These are phyloP conservation scores for Oscheius sp. DNA, from an alignment of 2,888 invertebrate species.

Conservation along the genomic window DNA sequence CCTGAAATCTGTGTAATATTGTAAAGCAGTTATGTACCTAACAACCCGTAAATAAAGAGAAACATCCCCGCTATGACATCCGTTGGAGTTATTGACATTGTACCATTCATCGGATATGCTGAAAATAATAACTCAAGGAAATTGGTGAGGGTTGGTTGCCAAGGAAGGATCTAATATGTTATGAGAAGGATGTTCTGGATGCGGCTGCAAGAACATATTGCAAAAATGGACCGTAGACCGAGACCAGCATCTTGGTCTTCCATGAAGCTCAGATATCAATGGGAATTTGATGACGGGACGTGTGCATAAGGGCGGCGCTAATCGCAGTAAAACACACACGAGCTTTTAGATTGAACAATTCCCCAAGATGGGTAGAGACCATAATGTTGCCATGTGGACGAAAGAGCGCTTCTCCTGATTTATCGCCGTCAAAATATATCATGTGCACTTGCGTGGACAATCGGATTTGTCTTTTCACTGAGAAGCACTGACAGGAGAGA, in stretches of 20 bases:
- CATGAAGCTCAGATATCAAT: constrained; percentile 23
- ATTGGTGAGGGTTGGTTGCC: neutral
- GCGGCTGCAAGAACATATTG: too few species aligned
- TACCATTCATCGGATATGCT: constrained; percentile 5
- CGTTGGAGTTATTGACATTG: constrained; percentile 36
- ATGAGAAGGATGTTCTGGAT: too few species aligned
- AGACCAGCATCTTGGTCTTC: neutral
- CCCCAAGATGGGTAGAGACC: constrained; percentile 2
- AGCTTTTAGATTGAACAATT: constrained; percentile 10
- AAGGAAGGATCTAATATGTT: constrained; percentile 2
- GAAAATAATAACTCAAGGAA: neutral
- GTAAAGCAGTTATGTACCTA: too few species aligned
- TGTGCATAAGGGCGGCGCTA: constrained; percentile 20
- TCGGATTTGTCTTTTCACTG: neutral
- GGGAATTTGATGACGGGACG: constrained; percentile 24
- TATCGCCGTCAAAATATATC: too few species aligned
- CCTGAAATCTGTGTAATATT: constrained; percentile 39
- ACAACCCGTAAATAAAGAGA: constrained; percentile 52
- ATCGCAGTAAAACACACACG: constrained; percentile 26
- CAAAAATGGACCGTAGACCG: neutral
- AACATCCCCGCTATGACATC: constrained; percentile 55
- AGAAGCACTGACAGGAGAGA: neutral
- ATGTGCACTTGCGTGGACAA: neutral
- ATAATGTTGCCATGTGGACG: neutral
- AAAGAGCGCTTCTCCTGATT: too few species aligned